These are phyloP conservation scores for Poecilia latipinna DNA, from an alignment of 2,113 vertebrate species.

Conservation along the genomic window DNA sequence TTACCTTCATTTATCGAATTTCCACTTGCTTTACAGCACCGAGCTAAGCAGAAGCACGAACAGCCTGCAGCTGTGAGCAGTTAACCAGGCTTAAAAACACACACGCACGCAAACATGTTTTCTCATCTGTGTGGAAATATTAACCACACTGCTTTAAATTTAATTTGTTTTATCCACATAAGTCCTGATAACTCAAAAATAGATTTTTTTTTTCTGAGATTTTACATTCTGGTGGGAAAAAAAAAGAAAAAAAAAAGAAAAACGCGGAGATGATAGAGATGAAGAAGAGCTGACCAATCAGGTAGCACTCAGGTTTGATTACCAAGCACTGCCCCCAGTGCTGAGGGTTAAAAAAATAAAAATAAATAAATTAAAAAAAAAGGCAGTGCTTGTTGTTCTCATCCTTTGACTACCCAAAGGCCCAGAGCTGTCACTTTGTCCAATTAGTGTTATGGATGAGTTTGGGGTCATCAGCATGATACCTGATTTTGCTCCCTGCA, in stretches of 20 bases:
- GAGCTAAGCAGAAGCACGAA: conserved; percentile 57
- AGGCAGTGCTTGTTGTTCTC: conserved; percentile 16
- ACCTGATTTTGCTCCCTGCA: neutral
- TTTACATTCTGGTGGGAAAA: neutral
- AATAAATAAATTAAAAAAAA: neutral
- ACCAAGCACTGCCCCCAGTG: conserved; percentile 27
- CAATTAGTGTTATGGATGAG: conserved; percentile 69
- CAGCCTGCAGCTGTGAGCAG: conserved; percentile 40
- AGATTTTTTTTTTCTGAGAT: neutral
- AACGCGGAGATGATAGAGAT: neutral
- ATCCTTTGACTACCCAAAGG: conserved; percentile 48
- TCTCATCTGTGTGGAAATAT: neutral
- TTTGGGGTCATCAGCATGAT: conserved; percentile 17
- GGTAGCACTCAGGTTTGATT: conserved; percentile 3
- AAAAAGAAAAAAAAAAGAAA: too few species aligned
- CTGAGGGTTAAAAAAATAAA: conserved; percentile 1
- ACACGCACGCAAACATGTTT: neutral
- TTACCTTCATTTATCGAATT: conserved; percentile 66
- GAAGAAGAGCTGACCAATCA: conserved; percentile 3
- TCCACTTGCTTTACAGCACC: conserved; percentile 60
- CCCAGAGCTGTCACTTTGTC: conserved; percentile 41
- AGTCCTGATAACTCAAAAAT: neutral
- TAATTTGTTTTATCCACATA: conserved; percentile 7
- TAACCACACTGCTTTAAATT: conserved; percentile 1
- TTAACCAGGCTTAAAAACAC: conserved; percentile 13